A percentile compares a stretch with the other conserved stretches of the same genome.
Conservation (phyloP, 92 coral and sea anemone species). For the Pocillopora grandis region DNA sequence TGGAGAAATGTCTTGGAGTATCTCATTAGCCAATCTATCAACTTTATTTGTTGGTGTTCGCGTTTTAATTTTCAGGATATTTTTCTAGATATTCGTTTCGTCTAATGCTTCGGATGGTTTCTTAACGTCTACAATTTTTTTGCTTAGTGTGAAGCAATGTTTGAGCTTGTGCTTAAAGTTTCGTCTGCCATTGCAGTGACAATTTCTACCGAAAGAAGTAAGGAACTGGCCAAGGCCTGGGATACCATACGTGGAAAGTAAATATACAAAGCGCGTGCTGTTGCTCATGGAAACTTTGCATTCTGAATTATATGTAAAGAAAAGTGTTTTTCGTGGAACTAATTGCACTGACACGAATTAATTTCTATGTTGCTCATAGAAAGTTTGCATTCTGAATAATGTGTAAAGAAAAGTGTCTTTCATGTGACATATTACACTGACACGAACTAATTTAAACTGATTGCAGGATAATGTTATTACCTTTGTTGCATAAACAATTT, state of each 20-base stretch:
- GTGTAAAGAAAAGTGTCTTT: no score
- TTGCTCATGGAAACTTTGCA: neutral
- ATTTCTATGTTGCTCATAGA: no score
- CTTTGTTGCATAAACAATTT: no score
- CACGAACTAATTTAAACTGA: neutral
- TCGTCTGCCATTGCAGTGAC: neutral
- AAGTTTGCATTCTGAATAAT: no score
- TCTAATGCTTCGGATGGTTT: neutral
- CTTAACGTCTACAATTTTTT: neutral
- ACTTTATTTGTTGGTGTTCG: neutral
- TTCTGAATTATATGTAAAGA: slow-evolving; percentile 6
- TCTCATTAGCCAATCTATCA: neutral
- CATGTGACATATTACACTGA: neutral
- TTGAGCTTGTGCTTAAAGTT: neutral
- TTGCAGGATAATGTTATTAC: no score
- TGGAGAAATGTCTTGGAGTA: neutral
- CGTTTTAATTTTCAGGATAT: neutral
- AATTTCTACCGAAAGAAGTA: neutral
- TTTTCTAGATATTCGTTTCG: neutral
- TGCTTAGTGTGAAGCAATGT: neutral
- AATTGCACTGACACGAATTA: no score
- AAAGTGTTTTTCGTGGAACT: neutral
- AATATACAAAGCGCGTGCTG: neutral
- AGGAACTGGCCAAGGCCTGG: slow-evolving; percentile 13
- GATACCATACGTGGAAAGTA: neutral